Evolutionary conservation across 1,140 invertebrate species (phyloP).

Genomic region (Nebria ingens): DNA sequence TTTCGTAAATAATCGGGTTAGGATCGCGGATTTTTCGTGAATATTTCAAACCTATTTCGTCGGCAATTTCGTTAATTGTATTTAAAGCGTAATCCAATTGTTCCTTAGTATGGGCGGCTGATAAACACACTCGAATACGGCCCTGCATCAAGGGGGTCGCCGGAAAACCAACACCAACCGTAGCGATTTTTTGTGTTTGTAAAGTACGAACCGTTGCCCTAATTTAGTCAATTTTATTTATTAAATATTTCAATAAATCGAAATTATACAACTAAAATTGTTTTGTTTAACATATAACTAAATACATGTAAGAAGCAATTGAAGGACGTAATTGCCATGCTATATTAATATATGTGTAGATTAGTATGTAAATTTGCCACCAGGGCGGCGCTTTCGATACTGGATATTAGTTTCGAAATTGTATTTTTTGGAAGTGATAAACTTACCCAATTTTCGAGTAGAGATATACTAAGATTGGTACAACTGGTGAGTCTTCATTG

Average conservation of each 20-base stretch:
- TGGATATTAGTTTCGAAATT: too few relatives aligned
- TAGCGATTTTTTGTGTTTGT: conserved; percentile 72
- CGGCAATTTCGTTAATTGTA: conserved; percentile 58
- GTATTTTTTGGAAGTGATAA: conserved; percentile 10
- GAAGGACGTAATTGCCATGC: too few relatives aligned
- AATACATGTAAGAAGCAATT: neutral
- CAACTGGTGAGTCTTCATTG: conserved; percentile 93
- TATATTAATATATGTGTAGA: too few relatives aligned
- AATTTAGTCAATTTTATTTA: too few relatives aligned
- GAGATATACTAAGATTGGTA: conserved; percentile 89
- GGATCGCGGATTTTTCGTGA: conserved; percentile 49
- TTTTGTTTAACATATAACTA: neutral
- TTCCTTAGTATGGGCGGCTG: conserved; percentile 90
- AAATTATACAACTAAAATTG: neutral
- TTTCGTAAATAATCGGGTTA: conserved; percentile 46
- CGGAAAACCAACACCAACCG: conserved; percentile 95
- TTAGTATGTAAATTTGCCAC: too few relatives aligned
- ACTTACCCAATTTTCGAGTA: conserved; percentile 86
- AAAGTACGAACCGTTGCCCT: conserved; percentile 78
- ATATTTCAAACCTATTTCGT: conserved; percentile 61
- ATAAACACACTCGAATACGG: conserved; percentile 90
- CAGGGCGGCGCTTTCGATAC: too few relatives aligned
- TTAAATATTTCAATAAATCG: too few relatives aligned
- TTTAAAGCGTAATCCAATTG: conserved; percentile 82
- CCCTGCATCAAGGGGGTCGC: conserved; percentile 93